phyloP scores from a whole-genome alignment of 2,797 vertebrate genomes.

The Channa striata region DNA sequence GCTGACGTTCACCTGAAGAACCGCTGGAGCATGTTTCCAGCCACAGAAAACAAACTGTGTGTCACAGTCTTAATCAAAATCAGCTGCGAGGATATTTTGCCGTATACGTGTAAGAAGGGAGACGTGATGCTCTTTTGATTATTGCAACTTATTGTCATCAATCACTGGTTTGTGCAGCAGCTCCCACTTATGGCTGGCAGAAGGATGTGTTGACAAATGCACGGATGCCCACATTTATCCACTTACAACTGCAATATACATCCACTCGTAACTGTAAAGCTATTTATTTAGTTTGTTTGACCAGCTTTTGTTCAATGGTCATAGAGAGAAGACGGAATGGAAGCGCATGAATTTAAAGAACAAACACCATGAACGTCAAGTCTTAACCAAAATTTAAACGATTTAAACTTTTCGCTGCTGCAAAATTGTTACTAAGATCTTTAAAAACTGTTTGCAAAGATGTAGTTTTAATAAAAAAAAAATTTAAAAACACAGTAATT shows the following conservation, averaged over 20 bases:
- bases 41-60: constrained; percentile 22
- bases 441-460: too few species aligned
- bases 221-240: not conserved
- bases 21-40: constrained; percentile 5
- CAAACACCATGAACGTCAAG: too few species aligned
- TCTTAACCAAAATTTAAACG: too few species aligned
- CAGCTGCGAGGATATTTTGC: not conserved
- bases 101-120: too few species aligned
- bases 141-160: not conserved
- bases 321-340: too few species aligned
- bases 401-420: too few species aligned
- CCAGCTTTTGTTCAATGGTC: too few species aligned
- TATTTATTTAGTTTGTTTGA: too few species aligned
- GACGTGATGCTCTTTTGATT: not conserved
- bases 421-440: not conserved
- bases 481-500: not conserved
- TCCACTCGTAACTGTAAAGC: not conserved
- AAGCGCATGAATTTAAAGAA: not conserved
- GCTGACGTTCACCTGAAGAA: constrained; percentile 47
- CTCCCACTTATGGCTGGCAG: not conserved
- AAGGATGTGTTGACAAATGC: not conserved
- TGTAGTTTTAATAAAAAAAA: too few species aligned
- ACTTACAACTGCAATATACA: not conserved
- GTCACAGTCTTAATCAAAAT: not conserved
- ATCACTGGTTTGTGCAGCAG: not conserved